phyloP scores from a whole-genome alignment of 2,888 invertebrate genomes.

The Chymomyza fuscimana region DNA sequence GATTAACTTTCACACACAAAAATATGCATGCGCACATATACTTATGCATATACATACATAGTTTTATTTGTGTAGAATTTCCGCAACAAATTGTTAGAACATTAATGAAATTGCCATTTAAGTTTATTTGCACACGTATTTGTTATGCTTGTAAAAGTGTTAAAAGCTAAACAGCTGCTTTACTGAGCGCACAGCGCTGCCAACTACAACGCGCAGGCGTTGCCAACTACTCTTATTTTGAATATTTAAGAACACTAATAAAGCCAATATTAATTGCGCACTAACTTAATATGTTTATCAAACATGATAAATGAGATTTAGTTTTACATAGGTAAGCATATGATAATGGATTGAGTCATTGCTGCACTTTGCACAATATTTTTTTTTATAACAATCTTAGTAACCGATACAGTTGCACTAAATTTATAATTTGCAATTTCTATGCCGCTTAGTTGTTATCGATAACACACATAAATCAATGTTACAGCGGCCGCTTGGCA shows the following conservation, averaged over 20 bases:
- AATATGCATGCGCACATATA: conserved; percentile 42
- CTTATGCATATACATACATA: neutral
- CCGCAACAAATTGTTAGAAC: conserved; percentile 43
- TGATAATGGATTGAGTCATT: too few relatives aligned
- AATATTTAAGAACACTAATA: neutral
- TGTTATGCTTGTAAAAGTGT: conserved; percentile 13
- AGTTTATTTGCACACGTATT: neutral
- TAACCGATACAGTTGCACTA: neutral
- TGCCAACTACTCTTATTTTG: conserved; percentile 12
- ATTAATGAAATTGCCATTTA: neutral
- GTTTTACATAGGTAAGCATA: neutral
- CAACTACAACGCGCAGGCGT: conserved; percentile 20
- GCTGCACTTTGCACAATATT: too few relatives aligned
- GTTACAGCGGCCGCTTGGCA: neutral
- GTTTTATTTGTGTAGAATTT: conserved; percentile 18
- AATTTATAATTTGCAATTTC: neutral
- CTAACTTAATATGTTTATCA: neutral
- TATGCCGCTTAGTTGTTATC: neutral
- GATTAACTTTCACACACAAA: conserved; percentile 65
- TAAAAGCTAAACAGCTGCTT: conserved; percentile 9
- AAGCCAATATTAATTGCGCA: neutral
- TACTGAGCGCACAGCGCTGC: conserved; percentile 19
- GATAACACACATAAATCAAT: neutral
- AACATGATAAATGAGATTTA: neutral
- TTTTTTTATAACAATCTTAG: too few relatives aligned